Conservation (phyloP, 92 coral and sea anemone species). For the Metridium senile region DNA sequence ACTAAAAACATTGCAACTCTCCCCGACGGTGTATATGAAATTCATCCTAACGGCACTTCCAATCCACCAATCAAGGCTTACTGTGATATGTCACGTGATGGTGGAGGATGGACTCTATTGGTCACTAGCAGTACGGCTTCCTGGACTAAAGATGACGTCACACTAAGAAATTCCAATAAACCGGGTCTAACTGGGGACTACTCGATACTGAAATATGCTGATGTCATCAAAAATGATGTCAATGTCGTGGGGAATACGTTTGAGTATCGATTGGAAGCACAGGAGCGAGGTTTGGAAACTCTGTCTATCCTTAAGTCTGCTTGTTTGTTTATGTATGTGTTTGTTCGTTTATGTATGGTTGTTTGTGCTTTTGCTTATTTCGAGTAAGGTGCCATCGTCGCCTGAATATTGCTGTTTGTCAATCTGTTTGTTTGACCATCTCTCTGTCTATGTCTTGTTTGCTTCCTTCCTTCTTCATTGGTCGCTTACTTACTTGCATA, state of each 20-base stretch:
- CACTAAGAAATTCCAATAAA: slow-evolving; percentile 26
- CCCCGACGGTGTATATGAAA: slow-evolving; percentile 76
- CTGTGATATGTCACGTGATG: slow-evolving; percentile 82
- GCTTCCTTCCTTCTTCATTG: too few relatives aligned
- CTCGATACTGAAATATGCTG: slow-evolving; percentile 66
- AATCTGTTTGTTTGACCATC: too few relatives aligned
- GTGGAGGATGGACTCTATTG: slow-evolving; percentile 85
- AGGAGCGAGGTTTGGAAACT: slow-evolving; percentile 57
- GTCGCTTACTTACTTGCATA: too few relatives aligned
- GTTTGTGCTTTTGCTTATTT: too few relatives aligned
- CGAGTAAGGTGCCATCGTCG: too few relatives aligned
- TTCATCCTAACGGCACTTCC: slow-evolving; percentile 57
- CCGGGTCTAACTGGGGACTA: slow-evolving; percentile 59
- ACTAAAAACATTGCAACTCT: slow-evolving; percentile 29
- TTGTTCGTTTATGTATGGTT: too few relatives aligned
- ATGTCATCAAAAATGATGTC: slow-evolving; percentile 48
- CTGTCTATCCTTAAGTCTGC: too few relatives aligned
- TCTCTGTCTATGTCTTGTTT: too few relatives aligned
- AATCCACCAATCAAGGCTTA: slow-evolving; percentile 46
- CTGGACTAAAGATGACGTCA: slow-evolving; percentile 54
- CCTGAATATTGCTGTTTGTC: too few relatives aligned
- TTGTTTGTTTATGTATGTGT: too few relatives aligned
- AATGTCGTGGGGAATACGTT: slow-evolving; percentile 49
- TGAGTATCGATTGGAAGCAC: slow-evolving; percentile 71
- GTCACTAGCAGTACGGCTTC: slow-evolving; percentile 68